Evolutionary conservation across 2,888 invertebrate species (phyloP), one percentile per base, ranked within the genome.

Genomic region (Chironomus tentans): DNA sequence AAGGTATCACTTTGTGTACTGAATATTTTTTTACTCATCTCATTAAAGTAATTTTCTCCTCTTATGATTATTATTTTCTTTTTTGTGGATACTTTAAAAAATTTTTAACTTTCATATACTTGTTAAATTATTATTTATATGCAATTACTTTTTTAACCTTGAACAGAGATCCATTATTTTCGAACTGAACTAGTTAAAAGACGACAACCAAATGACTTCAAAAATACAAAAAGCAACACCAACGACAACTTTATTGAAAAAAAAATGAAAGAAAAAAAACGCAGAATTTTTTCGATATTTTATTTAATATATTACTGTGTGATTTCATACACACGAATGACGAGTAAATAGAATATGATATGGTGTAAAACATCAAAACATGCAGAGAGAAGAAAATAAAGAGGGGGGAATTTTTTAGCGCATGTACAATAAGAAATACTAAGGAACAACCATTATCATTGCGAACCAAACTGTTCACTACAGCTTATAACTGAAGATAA

Each of bases 271-370:
- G 48, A 74, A 68, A 71, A 38, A 72, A 74, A 74, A 74, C 74
- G 74, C 74, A 74, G 68, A 74, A 74, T 22, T 24, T 72, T 65
- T 72, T 74, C 61, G 46, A 68, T 72, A 72, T 72, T 62, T 72
- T 72, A 38, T 72, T 62, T 46, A 21, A 15, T 24, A 61, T 24
- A 62, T n/a, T 22, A 38, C 70, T 48, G 48, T 70, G 70, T 70
- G 70, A 70, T 48, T 65, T 47, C 70, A 48, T 47, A 48, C 48
- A 74, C 22, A 74, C 68, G 46, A 68, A 68, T 68, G 68, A 74
- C 74, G 74, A 74, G 62, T 46, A 62, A 62, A 74, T 65, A 46
- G 73, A 68, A 73, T 73, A 73, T 73, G 73, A 73, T 73, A 56
- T 73, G 50, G 50, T 73, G 46, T 74, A 74, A 74, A 74, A 71